These are phyloP conservation scores for Chiloscyllium punctatum DNA, from an alignment of 2,797 vertebrate species.

Conservation along the genomic window DNA sequence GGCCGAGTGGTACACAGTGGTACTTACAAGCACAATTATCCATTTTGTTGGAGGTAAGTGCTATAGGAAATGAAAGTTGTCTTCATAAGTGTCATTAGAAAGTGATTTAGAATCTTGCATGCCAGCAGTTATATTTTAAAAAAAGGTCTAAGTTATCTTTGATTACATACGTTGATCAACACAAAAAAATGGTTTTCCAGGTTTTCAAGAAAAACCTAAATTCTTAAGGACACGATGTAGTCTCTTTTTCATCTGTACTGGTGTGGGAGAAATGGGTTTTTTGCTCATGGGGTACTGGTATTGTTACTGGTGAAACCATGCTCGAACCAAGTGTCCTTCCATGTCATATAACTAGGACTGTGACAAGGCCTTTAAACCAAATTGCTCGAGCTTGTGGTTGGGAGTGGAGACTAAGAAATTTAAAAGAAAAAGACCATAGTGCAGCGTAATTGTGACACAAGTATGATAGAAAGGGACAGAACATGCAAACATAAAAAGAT, in stretches of 20 bases:
- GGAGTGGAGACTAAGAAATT: too few relatives aligned
- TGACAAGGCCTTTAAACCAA: too few relatives aligned
- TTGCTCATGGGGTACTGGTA: too few relatives aligned
- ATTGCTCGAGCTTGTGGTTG: too few relatives aligned
- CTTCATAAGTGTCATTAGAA: background rate
- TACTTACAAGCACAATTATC: constrained; percentile 83
- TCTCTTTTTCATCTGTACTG: background rate
- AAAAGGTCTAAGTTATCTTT: background rate
- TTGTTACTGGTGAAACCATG: too few relatives aligned
- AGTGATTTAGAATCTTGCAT: background rate
- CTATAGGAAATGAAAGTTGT: background rate
- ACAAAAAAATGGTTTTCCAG: background rate
- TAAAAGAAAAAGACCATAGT: too few relatives aligned
- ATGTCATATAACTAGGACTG: too few relatives aligned
- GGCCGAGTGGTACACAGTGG: constrained; percentile 73
- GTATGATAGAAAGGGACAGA: too few relatives aligned
- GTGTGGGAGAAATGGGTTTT: too few relatives aligned
- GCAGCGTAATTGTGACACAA: too few relatives aligned
- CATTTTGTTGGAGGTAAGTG: constrained; percentile 94
- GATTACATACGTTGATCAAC: background rate
- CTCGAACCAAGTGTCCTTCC: too few relatives aligned
- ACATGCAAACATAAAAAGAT: too few relatives aligned
- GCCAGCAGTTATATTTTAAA: background rate
- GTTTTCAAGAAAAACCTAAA: background rate
- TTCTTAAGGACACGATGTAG: background rate